These are phyloP conservation scores for Ursus arctos DNA, from an alignment of 2,113 vertebrate genomes.

Conservation along the genomic window DNA sequence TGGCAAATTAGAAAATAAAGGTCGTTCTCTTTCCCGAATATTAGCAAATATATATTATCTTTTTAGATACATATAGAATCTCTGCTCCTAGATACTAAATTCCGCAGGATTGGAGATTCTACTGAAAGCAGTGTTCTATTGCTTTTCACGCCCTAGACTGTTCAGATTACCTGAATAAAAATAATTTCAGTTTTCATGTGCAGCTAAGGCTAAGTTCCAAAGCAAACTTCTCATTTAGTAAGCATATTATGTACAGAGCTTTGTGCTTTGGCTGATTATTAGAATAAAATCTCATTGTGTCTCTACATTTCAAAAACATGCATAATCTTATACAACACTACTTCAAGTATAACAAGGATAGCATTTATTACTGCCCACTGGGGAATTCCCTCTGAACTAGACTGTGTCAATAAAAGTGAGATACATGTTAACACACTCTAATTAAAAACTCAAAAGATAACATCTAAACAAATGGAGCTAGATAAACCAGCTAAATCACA, in stretches of 20 bases:
- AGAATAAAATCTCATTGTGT: constrained; percentile 38
- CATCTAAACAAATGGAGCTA: background rate
- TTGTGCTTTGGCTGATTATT: background rate
- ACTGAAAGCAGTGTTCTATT: constrained; percentile 22
- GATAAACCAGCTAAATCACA: background rate
- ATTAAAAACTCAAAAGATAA: constrained; percentile 27
- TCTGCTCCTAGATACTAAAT: background rate
- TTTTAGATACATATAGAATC: constrained; percentile 9
- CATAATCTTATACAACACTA: background rate
- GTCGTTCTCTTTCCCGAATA: background rate
- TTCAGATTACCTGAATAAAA: background rate
- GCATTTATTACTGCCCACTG: background rate
- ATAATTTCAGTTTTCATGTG: constrained; percentile 16
- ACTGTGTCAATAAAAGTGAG: background rate
- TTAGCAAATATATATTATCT: background rate
- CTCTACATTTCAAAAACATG: constrained; percentile 27
- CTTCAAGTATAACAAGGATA: background rate
- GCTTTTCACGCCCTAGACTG: background rate
- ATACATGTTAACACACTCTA: background rate
- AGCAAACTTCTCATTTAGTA: constrained; percentile 42
- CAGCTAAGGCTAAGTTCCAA: background rate
- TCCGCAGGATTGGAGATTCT: background rate
- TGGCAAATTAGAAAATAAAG: background rate
- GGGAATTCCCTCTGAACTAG: constrained; percentile 1
- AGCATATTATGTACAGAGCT: background rate